Evolutionary conservation across 2,888 invertebrate species (phyloP).

Genomic region (Thumatha senex): DNA sequence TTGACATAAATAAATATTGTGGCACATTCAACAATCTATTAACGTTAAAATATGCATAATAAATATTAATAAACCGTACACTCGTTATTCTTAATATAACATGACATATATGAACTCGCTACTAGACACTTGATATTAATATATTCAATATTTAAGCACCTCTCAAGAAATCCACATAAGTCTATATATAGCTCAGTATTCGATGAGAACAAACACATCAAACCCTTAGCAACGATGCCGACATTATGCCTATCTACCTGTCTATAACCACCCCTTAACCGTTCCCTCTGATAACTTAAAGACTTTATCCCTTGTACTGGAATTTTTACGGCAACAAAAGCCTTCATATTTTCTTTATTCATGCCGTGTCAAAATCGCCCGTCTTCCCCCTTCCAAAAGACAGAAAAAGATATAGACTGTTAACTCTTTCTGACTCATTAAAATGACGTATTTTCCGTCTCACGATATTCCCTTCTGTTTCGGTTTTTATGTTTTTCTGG

Average conservation of each 20-base stretch:
- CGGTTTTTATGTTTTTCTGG: slow-evolving; percentile 75
- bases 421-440: slow-evolving; percentile 76
- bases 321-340: slow-evolving; percentile 82
- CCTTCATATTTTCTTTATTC: slow-evolving; percentile 83
- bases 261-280: slow-evolving; percentile 45
- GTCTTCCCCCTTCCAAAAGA: slow-evolving; percentile 60
- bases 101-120: slow-evolving; percentile 30
- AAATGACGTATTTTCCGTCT: slow-evolving; percentile 54
- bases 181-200: slow-evolving; percentile 58
- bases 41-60: too few relatives aligned
- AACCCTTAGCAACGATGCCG: slow-evolving; percentile 26
- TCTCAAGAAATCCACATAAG: slow-evolving; percentile 63
- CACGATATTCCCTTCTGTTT: slow-evolving; percentile 62
- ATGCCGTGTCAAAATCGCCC: slow-evolving; percentile 78
- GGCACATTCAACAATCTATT: too few relatives aligned
- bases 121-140: slow-evolving; percentile 60
- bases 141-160: slow-evolving; percentile 70
- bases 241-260: slow-evolving; percentile 29
- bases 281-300: slow-evolving; percentile 79
- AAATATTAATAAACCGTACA: slow-evolving; percentile 1
- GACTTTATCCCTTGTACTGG: slow-evolving; percentile 81
- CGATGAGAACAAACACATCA: slow-evolving; percentile 57
- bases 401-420: slow-evolving; percentile 64
- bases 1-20: too few relatives aligned
- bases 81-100: slow-evolving; percentile 22